Evolutionary conservation across 2,113 vertebrate species (phyloP).

Genomic region (Aythya baeri): DNA sequence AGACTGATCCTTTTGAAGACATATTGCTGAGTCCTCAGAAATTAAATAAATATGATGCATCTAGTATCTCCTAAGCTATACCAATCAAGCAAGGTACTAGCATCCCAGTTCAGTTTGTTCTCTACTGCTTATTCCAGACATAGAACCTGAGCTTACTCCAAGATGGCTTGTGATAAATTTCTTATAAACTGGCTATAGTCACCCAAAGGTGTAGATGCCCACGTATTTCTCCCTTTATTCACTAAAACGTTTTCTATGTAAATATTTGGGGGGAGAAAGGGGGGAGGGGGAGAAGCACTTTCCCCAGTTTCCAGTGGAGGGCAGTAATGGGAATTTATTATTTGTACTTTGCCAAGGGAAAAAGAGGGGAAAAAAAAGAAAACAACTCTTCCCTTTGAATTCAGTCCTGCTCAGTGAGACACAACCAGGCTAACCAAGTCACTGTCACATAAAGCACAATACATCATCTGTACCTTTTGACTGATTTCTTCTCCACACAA

Average conservation of each 20-base stretch:
- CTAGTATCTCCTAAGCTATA: not conserved
- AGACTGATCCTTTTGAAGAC: not conserved
- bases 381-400: not conserved
- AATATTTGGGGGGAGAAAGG: not conserved
- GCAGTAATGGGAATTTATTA: not conserved
- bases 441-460: not conserved
- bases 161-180: not conserved
- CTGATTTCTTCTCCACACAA: not conserved
- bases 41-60: not conserved
- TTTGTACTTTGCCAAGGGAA: fast-evolving
- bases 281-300: not conserved
- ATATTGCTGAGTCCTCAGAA: not conserved
- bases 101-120: not conserved
- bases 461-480: not conserved
- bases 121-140: not conserved
- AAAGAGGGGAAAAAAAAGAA: not conserved
- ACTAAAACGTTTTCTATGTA: not conserved
- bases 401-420: not conserved
- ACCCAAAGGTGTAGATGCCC: not conserved
- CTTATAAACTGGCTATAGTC: not conserved
- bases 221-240: not conserved
- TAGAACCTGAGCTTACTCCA: not conserved
- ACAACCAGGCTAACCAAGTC: not conserved
- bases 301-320: not conserved
- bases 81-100: not conserved